phyloP scores from a whole-genome alignment of 2,113 vertebrate species.

The Sarotherodon lohbergeri region DNA sequence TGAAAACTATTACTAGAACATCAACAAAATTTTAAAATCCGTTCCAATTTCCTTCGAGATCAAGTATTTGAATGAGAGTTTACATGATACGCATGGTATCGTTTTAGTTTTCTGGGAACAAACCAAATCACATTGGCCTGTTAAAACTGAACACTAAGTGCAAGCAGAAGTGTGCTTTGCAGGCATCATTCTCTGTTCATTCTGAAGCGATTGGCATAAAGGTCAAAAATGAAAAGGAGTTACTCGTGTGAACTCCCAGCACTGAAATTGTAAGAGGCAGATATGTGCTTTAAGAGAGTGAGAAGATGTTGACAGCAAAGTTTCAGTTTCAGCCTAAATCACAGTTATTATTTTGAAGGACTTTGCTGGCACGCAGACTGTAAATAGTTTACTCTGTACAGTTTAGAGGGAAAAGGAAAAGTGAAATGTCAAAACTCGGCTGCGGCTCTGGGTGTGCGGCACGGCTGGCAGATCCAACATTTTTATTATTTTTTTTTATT shows the following conservation, averaged over 20 bases:
- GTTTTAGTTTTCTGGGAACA: neutral
- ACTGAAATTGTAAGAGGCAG: neutral
- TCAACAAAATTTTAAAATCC: neutral
- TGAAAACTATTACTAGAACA: neutral
- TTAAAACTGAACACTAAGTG: neutral
- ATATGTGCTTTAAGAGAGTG: neutral
- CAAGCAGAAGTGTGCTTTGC: neutral
- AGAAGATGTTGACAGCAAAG: conserved; percentile 4
- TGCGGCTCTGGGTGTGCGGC: neutral
- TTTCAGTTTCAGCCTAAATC: conserved; percentile 26
- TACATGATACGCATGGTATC: neutral
- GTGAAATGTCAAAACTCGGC: conserved; percentile 1
- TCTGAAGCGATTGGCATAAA: neutral
- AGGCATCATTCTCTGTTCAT: neutral
- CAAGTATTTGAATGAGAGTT: neutral
- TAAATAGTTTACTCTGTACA: conserved; percentile 41
- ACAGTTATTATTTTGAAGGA: conserved; percentile 42
- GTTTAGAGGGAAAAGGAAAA: neutral
- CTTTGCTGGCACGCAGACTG: conserved; percentile 11
- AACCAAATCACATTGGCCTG: neutral
- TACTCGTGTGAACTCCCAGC: neutral
- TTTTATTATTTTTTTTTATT: neutral
- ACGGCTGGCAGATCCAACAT: conserved; percentile 23
- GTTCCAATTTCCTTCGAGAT: neutral
- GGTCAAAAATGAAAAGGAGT: neutral